phyloP scores from a whole-genome alignment of 1,140 invertebrate species.

The Trinorchestia longiramus region DNA sequence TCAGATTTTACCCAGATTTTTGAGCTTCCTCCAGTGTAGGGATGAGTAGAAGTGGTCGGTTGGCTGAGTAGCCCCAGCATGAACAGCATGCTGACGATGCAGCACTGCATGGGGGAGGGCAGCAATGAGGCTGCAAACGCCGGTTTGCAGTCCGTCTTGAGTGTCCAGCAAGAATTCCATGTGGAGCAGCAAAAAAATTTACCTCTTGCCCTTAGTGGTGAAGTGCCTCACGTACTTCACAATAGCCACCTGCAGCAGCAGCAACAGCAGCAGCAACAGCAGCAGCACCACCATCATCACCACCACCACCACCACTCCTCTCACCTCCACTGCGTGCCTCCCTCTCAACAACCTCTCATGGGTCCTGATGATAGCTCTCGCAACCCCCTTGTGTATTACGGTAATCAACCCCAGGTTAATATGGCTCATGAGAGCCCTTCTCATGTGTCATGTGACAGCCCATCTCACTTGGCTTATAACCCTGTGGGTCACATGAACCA shows the following conservation, averaged over 20 bases:
- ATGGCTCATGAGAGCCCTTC: constrained; percentile 17
- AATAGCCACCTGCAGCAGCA: not conserved
- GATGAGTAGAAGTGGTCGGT: not conserved
- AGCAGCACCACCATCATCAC: too few relatives aligned
- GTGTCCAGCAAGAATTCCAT: not conserved
- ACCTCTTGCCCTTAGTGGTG: not conserved
- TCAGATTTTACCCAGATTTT: not conserved
- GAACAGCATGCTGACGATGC: not conserved
- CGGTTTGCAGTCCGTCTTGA: not conserved
- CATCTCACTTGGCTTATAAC: constrained; percentile 22
- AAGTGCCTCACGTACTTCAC: not conserved
- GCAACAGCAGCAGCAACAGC: too few relatives aligned
- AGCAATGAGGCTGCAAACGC: not conserved
- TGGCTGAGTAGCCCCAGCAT: not conserved
- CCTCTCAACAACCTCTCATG: not conserved
- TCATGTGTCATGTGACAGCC: constrained; percentile 34
- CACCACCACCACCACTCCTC: not conserved
- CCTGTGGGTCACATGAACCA: not conserved
- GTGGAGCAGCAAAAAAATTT: constrained; percentile 17
- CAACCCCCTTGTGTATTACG: constrained; percentile 11
- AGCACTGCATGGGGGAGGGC: not conserved
- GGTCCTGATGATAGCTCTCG: not conserved
- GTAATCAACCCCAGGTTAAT: not conserved
- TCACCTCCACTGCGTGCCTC: constrained; percentile 27
- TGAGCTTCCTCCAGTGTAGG: not conserved